A percentile compares a stretch with the other conserved stretches of the same genome.
Conservation (phyloP, 2,888 invertebrate genomes). For the Hymenopus coronatus region DNA sequence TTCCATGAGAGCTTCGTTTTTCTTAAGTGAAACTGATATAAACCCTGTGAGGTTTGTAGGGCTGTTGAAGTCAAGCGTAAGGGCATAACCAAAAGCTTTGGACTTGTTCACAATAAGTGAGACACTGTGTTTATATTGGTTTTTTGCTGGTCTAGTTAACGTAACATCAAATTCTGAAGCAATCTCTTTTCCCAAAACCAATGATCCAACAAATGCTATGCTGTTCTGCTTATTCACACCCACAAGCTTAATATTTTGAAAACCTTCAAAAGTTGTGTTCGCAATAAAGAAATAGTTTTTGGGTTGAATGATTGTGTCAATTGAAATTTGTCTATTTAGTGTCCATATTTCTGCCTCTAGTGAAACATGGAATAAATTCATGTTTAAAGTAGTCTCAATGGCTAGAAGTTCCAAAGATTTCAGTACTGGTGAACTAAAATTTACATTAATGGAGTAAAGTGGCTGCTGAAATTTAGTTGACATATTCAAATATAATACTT, state of each 20-base stretch:
- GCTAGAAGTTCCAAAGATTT: neutral
- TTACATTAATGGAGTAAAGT: neutral
- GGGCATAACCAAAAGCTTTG: neutral
- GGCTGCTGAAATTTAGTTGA: neutral
- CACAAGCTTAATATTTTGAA: neutral
- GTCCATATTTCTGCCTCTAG: neutral
- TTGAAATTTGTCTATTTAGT: neutral
- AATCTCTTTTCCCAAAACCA: neutral
- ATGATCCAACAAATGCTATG: neutral
- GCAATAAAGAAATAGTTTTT: neutral
- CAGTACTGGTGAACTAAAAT: neutral
- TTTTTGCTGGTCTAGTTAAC: neutral
- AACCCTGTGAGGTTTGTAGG: neutral
- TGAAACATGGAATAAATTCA: neutral
- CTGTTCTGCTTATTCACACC: neutral
- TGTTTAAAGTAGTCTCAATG: neutral
- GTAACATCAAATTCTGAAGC: neutral
- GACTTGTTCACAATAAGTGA: neutral
- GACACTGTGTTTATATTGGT: neutral
- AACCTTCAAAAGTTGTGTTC: neutral
- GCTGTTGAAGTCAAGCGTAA: neutral
- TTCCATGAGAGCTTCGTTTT: neutral
- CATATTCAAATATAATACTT: neutral
- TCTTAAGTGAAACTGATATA: neutral
- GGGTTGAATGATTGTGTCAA: neutral